phyloP scores from a whole-genome alignment of 2,113 vertebrate species.

The Pterocles gutturalis region DNA sequence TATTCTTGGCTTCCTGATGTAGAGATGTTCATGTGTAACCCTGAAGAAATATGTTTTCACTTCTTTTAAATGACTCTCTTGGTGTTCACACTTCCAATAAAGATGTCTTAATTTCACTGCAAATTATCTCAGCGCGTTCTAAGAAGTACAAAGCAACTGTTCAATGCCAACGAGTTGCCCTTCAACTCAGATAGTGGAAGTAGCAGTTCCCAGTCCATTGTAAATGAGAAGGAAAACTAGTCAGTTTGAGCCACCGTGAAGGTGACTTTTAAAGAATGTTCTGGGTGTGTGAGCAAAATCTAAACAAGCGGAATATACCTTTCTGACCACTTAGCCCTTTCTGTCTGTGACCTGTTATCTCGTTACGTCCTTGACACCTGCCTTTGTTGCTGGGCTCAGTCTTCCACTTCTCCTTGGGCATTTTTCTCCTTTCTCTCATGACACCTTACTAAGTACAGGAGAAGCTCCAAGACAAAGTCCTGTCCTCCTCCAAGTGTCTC shows the following conservation, averaged over 20 bases:
- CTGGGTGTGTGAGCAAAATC: neutral
- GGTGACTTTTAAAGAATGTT: constrained; percentile 1
- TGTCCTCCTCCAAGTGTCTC: neutral
- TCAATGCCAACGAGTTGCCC: neutral
- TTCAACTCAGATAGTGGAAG: constrained; percentile 6
- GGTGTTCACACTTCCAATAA: neutral
- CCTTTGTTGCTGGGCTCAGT: neutral
- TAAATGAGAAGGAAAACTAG: constrained; percentile 30
- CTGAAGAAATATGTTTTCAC: neutral
- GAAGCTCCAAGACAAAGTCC: neutral
- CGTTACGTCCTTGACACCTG: neutral
- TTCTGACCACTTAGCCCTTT: neutral
- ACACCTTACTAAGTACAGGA: neutral
- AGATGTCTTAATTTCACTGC: neutral
- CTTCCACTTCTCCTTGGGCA: neutral
- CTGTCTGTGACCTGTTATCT: neutral
- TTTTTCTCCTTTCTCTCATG: neutral
- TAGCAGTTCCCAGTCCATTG: neutral
- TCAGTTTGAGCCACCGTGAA: neutral
- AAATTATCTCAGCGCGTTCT: neutral
- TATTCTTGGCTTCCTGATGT: neutral
- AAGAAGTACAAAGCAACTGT: neutral
- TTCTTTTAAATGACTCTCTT: neutral
- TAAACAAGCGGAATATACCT: neutral
- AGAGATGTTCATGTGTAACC: neutral